Percentiles rank a stretch among this genome's conserved stretches.
phyloP scores from a whole-genome alignment of 2,888 invertebrate genomes.

The Aelia acuminata region DNA sequence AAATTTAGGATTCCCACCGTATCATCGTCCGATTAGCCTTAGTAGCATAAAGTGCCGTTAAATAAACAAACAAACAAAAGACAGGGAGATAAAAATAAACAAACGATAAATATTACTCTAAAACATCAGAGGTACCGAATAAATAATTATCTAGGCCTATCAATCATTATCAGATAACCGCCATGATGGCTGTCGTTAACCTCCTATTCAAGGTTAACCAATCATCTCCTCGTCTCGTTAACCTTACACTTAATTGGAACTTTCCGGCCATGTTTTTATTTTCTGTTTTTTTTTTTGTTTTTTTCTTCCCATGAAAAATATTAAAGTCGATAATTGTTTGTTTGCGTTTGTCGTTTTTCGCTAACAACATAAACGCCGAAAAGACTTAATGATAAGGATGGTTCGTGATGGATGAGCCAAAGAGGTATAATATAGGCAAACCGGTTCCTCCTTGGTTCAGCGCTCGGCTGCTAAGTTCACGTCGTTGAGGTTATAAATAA shows the following conservation, averaged over 20 bases:
- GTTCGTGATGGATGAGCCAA: not conserved
- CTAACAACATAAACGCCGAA: slow-evolving; percentile 47
- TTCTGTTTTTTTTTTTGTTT: not conserved
- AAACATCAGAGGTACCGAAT: not conserved
- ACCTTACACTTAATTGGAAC: slow-evolving; percentile 8
- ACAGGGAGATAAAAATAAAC: not conserved
- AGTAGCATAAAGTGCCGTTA: too few species aligned
- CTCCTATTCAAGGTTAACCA: not conserved
- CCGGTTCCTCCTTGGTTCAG: not conserved
- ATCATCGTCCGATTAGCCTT: too few species aligned
- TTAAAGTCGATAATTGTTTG: slow-evolving; percentile 42
- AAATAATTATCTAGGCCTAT: slow-evolving; percentile 14
- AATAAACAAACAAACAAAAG: too few species aligned
- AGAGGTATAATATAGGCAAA: slow-evolving; percentile 18
- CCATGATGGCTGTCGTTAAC: slow-evolving; percentile 43
- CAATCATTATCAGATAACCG: not conserved
- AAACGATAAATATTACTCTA: not conserved
- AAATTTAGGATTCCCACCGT: too few species aligned
- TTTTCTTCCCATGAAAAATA: not conserved
- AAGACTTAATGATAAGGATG: slow-evolving; percentile 18
- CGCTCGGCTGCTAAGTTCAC: not conserved
- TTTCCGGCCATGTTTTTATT: not conserved
- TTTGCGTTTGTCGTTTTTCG: slow-evolving; percentile 40
- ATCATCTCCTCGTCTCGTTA: slow-evolving; percentile 21
- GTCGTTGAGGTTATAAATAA: not conserved